These are phyloP conservation scores for Trachymyrmex cornetzi DNA, from an alignment of 1,140 invertebrate species.

Conservation along the genomic window DNA sequence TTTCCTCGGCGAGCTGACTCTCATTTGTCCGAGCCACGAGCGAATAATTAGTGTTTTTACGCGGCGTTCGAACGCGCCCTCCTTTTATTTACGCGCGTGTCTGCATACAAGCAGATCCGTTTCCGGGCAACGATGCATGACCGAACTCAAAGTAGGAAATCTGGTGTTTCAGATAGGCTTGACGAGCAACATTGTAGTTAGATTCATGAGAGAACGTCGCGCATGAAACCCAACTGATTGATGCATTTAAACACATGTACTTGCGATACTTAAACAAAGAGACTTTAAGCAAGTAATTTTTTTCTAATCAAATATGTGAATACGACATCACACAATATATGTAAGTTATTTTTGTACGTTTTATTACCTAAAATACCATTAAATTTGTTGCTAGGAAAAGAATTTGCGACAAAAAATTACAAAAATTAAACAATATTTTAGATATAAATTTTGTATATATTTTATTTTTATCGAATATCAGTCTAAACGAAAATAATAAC, in stretches of 20 bases:
- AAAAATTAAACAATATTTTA: not conserved
- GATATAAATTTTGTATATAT: not conserved
- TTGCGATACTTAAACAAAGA: not conserved
- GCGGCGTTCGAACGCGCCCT: constrained; percentile 66
- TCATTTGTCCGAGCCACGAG: constrained; percentile 49
- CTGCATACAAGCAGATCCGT: constrained; percentile 73
- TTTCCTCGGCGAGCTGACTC: not conserved
- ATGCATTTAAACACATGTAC: not conserved
- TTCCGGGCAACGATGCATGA: constrained; percentile 79
- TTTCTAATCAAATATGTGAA: not conserved
- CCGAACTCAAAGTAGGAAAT: constrained; percentile 73
- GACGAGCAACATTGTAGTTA: constrained; percentile 15
- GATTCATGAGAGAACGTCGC: constrained; percentile 32
- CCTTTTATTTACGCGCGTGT: constrained; percentile 71
- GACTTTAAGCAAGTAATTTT: not conserved
- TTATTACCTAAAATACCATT: too few species aligned
- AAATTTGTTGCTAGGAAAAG: not conserved
- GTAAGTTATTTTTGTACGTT: too few species aligned
- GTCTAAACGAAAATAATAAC: not conserved
- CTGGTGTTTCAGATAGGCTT: constrained; percentile 64
- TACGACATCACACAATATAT: not conserved
- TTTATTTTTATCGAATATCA: not conserved
- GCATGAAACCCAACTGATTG: constrained; percentile 46
- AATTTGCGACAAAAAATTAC: not conserved
- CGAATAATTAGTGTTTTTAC: constrained; percentile 75